Conservation (phyloP, 1,140 invertebrate species). For the Leptonema lineaticorne region DNA sequence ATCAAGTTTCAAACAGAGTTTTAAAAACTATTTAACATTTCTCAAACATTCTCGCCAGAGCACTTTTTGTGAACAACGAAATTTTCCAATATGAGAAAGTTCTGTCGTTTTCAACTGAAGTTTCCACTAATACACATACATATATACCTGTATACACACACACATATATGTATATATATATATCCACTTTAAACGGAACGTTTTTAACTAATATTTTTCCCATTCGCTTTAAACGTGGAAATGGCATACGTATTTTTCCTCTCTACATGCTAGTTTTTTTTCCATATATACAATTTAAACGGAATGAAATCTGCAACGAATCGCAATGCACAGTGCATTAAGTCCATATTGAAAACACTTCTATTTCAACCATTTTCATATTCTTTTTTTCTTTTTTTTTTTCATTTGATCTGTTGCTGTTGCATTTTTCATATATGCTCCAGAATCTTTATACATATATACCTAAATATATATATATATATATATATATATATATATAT, state of each 20-base stretch:
- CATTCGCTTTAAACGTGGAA: not conserved
- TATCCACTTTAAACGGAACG: no score
- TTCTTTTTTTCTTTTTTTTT: not conserved
- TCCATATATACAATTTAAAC: not conserved
- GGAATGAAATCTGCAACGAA: not conserved
- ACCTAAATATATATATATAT: not conserved
- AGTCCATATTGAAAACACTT: not conserved
- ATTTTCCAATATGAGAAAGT: no score
- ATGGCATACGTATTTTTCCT: conserved; percentile 15
- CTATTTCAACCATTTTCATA: not conserved
- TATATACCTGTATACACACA: no score
- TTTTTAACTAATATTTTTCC: no score
- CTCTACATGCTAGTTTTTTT: not conserved
- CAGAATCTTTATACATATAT: not conserved
- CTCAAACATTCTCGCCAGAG: no score
- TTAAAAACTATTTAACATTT: no score
- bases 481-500: no score
- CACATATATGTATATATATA: no score
- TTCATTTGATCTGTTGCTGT: not conserved
- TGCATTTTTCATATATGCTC: not conserved
- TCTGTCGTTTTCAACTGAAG: no score
- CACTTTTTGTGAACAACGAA: no score
- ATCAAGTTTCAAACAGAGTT: no score
- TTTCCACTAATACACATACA: no score
- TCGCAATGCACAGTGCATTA: not conserved